Evolutionary conservation across 2,888 invertebrate species (phyloP), one percentile per base, ranked within the genome.

Genomic region (Metopia argyrocephala): DNA sequence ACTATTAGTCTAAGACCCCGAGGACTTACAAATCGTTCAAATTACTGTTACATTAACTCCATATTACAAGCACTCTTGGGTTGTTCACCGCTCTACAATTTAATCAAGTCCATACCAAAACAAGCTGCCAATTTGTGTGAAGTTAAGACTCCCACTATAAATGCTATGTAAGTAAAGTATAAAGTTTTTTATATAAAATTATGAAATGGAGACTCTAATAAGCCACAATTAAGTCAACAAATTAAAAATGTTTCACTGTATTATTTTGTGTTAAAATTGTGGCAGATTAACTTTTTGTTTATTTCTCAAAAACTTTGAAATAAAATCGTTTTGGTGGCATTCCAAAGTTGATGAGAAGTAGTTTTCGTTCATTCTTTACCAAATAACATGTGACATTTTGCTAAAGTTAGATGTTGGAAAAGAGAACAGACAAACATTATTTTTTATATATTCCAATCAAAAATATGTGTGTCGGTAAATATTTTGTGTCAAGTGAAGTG

Each of bases 21-120:
- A 65, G 98, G 98, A 0, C 93, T 98, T 62, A 95, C 95, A 69
- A 98, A 98, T 91, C 94, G 95, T 83, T 96, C 96, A 83, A 98
- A 98, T 91, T 98, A 97, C 91, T 98, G 98, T 91, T 98, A 98
- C 88, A 96, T 98, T 82, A 98, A 98, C 91, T 96, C 98, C 21
- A 97, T 97, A 83, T 91, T 98, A 46, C 98, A 98, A 91, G 98
- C 98, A 0, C 91, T 98, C 84, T 92, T 98, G 31, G 97, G 97
- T 15, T 98, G 98, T 89, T 97, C 98, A 20, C 98, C 98, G 0
- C 96, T 98, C 91, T 98, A 97, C 90, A 97, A 98, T 91, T 92
- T 98, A 87, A 92, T 98, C 85, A 94, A 94, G 85, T 93, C 95
- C 46, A 91, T 98, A 86, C 94, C 96, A 0, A 92, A 93, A 83